Evolutionary conservation across 2,888 invertebrate species (phyloP), one percentile per base, ranked within the genome.

Genomic region (Philhelius pedissequus): DNA sequence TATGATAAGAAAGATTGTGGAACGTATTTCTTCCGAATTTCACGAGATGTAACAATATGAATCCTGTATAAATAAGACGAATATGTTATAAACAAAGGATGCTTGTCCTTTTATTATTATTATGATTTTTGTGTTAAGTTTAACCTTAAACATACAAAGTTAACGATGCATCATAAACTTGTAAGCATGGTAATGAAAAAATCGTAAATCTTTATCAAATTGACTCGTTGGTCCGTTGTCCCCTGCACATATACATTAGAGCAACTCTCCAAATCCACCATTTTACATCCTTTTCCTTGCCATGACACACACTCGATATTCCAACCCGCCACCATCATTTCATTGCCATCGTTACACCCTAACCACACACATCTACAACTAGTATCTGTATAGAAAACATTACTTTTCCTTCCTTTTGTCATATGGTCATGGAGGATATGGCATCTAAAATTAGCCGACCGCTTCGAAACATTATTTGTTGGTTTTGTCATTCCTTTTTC

Each of bases 401-500:
- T 56, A 82, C 54, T 69, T 62, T 25, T 64, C 64, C 64, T 40
- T 70, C 45, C 76, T 66, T n/a, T 48, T 82, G 82, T 82, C 66
- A 77, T 60, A 68, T 73, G 48, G 48, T 48, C 48, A 48, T 48
- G 77, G 64, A 54, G 77, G 64, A 54, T 32, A 54, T 54, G 77
- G 32, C 54, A 73, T 82, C 82, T 82, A 78, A 82, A 82, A 78
- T 78, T 82, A 82, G 68, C 40, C 68, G 27, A 52, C 62, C 45
- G 77, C 73, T 68, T 69, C 48, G 60, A 56, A 78, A 78, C 60
- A 54, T 73, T 38, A 62, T 82, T 68, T 73, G 70, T 68, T 73
- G 70, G 60, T 54, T 66, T 52, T 50, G n/a, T 48, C 74, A 45
- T 74, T 50, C 25, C 2, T 25, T 25, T 50, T 20, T n/a, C n/a